A percentile compares a stretch with the other conserved stretches of the same genome.
phyloP scores from a whole-genome alignment of 2,113 vertebrate genomes.

The Marmota flaviventris region DNA sequence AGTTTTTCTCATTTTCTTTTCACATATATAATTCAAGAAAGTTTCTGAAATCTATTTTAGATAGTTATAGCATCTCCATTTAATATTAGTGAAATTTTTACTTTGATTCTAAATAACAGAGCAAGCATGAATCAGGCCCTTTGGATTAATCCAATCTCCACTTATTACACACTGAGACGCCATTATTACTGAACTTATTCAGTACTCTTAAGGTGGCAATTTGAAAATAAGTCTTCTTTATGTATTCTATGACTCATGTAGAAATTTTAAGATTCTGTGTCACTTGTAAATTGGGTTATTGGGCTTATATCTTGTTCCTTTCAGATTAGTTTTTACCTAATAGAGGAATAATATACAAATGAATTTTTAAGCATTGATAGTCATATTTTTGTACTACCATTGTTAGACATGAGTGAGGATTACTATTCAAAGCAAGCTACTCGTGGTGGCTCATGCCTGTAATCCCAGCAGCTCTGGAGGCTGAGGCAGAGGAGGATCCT shows the following conservation, averaged over 20 bases:
- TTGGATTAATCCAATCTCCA: neutral
- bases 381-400: conserved; percentile 19
- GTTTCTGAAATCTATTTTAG: conserved; percentile 44
- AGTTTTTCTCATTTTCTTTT: conserved; percentile 50
- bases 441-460: no score
- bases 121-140: neutral
- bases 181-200: conserved; percentile 30
- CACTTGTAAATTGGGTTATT: conserved; percentile 21
- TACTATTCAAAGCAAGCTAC: conserved; percentile 20
- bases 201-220: neutral
- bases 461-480: no score
- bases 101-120: conserved; percentile 40
- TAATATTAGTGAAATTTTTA: conserved; percentile 24
- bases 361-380: conserved; percentile 18
- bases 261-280: conserved; percentile 36
- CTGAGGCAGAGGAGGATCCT: no score
- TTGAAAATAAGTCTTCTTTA: conserved; percentile 34
- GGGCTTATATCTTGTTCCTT: neutral
- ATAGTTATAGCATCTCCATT: neutral
- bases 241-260: neutral
- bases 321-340: conserved; percentile 25
- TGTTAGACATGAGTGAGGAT: neutral
- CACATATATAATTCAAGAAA: conserved; percentile 49
- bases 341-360: neutral
- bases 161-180: neutral